Conservation (phyloP, 1,140 invertebrate species). For the Ganaspis sp. region DNA sequence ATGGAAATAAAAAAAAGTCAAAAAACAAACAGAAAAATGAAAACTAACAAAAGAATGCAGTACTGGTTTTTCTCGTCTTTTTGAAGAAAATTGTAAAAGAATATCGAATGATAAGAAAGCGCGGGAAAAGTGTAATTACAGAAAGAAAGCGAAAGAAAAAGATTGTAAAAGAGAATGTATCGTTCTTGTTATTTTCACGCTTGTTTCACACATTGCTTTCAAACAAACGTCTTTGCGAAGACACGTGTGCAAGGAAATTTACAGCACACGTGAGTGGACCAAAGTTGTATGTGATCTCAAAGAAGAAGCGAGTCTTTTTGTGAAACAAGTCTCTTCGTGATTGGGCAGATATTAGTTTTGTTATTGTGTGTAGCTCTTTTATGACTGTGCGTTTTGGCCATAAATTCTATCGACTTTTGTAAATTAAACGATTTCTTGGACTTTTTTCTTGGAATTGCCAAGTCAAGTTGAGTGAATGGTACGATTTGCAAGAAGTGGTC, state of each 20-base stretch:
- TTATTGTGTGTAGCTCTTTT: constrained; percentile 6
- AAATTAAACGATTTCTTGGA: constrained; percentile 20
- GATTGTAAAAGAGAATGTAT: background rate
- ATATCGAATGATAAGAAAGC: too few species aligned
- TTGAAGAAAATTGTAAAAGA: too few species aligned
- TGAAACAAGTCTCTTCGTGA: background rate
- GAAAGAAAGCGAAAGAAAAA: background rate
- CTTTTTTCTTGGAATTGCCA: background rate
- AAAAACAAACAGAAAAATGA: too few species aligned
- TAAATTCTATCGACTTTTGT: constrained; percentile 17
- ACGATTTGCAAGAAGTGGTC: constrained; percentile 15
- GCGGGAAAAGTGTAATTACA: background rate
- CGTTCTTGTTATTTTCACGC: constrained; percentile 27
- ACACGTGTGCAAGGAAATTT: background rate
- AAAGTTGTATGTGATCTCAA: background rate
- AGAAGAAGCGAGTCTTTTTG: background rate
- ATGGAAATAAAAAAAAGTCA: too few species aligned
- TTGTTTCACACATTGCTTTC: background rate
- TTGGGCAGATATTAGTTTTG: constrained; percentile 10
- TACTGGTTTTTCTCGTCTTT: too few species aligned
- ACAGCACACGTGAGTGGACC: background rate
- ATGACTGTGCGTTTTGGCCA: background rate
- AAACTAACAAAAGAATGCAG: too few species aligned
- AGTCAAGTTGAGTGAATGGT: constrained; percentile 22
- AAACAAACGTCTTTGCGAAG: background rate